These are phyloP conservation scores for Phaenicophaeus curvirostris DNA, from an alignment of 2,797 vertebrate species.

Conservation along the genomic window DNA sequence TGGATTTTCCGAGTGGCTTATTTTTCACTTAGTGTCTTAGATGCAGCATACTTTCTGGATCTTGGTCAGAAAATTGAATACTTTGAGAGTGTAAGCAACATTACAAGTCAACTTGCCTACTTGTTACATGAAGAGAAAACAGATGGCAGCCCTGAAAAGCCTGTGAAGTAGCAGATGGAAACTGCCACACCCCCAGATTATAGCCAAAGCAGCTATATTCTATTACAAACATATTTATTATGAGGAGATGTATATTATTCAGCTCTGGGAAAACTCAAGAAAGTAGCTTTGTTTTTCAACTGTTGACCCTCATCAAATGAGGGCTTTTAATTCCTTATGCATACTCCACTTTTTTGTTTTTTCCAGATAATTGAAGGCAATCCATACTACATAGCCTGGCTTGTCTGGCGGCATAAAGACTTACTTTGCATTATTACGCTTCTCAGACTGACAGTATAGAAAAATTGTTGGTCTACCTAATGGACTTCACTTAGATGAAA, in stretches of 20 bases:
- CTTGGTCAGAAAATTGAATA: neutral
- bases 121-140: constrained; percentile 27
- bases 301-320: neutral
- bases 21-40: neutral
- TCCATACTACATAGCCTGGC: neutral
- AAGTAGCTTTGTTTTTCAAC: neutral
- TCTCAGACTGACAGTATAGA: neutral
- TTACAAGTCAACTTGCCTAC: constrained; percentile 16
- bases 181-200: constrained; percentile 40
- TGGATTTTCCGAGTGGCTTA: neutral
- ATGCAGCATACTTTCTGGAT: neutral
- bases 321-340: neutral
- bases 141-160: constrained; percentile 55
- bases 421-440: neutral
- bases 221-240: neutral
- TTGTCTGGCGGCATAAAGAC: neutral
- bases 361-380: neutral
- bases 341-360: neutral
- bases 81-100: neutral
- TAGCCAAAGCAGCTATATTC: too few relatives aligned
- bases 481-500: neutral
- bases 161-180: constrained; percentile 63
- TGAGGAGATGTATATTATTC: neutral
- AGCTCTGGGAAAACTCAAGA: neutral
- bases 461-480: neutral